Evolutionary conservation across 1,140 invertebrate genomes (phyloP), one percentile per base, ranked within the genome.

Genomic region (Drosophila sp.): DNA sequence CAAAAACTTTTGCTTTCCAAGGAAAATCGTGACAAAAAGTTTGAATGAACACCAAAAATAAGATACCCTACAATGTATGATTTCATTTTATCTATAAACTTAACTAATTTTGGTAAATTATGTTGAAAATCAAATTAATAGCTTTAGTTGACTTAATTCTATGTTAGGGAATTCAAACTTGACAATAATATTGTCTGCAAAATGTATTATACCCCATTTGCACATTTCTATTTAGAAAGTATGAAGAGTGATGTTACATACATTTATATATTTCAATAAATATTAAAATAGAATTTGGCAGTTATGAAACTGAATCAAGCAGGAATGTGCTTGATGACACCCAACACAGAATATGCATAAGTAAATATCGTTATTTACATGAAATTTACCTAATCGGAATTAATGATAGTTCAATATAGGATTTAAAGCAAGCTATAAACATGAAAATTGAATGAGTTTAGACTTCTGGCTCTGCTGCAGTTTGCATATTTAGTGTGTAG

Each of bases 321-420:
- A 36, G 13, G 11, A 51, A 53, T 25, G 38, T 62, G 53, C 18
- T 50, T 38, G 64, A 11, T 53, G 59, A 5, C 32, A 40, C 13
- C n/a, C 34, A 14, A 16, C 18, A 14, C 32, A 16, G 56, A 50
- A 48, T 53, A 34, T 27, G 41, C 41, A 16, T 16, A 27, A 27
- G 50, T 61, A 38, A 50, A 45, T 21, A 50, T 9, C 32, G 58
- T 38, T 61, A 61, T 61, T 48, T 61, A 36, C 32, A 50, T 46
- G 41, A n/a, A 32, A 34, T 50, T 56, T 57, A 45, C 43, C 51
- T 71, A 71, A 71, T 71, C 61, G 65, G 25, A 56, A 64, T 50
- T 71, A 71, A 71, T 71, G 67, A 64, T 64, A 48, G 67, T 56
- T 48, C 41, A 48, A 34, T 56, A 21, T 56, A 21, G 41, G 25